These are phyloP conservation scores for Pristionchus japonicus DNA, from an alignment of 2,888 invertebrate genomes.

Conservation along the genomic window DNA sequence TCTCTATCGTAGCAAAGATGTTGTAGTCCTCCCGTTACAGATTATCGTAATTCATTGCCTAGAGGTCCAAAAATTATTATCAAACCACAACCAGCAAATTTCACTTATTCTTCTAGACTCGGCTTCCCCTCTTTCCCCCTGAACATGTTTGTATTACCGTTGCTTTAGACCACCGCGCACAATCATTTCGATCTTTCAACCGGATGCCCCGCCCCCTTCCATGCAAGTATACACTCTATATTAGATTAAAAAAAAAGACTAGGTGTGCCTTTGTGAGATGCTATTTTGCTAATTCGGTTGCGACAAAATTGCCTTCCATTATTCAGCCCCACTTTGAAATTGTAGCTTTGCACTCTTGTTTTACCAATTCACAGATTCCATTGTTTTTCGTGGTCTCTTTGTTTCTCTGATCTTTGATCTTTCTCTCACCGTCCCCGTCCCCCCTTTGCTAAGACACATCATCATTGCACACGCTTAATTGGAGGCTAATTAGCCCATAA, in stretches of 20 bases:
- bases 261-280: slow-evolving; percentile 19
- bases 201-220: not conserved
- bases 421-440: not conserved
- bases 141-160: slow-evolving; percentile 12
- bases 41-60: slow-evolving; percentile 31
- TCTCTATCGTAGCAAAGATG: too few species aligned
- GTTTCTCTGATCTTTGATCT: not conserved
- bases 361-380: not conserved
- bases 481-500: slow-evolving; percentile 19
- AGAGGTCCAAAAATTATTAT: not conserved
- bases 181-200: slow-evolving; percentile 32
- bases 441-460: not conserved
- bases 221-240: not conserved
- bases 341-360: not conserved
- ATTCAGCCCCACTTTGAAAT: not conserved
- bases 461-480: slow-evolving; percentile 12
- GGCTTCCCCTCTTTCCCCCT: not conserved
- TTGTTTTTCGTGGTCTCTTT: not conserved
- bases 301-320: not conserved
- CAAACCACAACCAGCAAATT: slow-evolving; percentile 2
- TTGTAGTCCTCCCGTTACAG: not conserved
- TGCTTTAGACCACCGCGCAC: slow-evolving; percentile 32
- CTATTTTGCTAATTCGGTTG: slow-evolving; percentile 8
- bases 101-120: not conserved
- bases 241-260: not conserved